Conservation (phyloP, 2,888 invertebrate species). For the Limnephilus rhombicus region DNA sequence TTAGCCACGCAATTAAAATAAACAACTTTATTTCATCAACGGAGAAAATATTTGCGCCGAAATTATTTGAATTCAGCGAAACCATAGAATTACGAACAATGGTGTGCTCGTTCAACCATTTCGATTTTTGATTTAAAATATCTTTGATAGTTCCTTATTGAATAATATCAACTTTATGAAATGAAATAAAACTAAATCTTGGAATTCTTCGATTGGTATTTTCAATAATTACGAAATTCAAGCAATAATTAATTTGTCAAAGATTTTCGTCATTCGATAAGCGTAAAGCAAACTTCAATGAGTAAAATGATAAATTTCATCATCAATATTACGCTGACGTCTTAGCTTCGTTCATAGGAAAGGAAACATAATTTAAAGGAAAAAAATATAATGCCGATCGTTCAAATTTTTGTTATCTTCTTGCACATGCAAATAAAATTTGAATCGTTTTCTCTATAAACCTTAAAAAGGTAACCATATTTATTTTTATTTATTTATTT, state of each 20-base stretch:
- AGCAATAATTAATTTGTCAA: background rate
- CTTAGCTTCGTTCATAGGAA: background rate
- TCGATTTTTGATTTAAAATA: background rate
- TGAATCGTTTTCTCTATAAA: too few relatives aligned
- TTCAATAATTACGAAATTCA: background rate
- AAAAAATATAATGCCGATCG: too few relatives aligned
- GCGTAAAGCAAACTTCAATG: background rate
- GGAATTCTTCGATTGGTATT: background rate
- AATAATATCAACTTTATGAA: background rate
- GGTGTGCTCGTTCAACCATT: background rate
- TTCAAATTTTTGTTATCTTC: too few relatives aligned
- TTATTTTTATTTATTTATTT: too few relatives aligned
- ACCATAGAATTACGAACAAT: background rate
- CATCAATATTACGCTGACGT: background rate
- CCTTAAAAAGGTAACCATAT: too few relatives aligned
- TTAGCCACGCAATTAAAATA: background rate
- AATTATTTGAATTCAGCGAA: background rate
- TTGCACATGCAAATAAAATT: too few relatives aligned
- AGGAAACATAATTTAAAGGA: too few relatives aligned
- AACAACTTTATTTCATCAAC: background rate
- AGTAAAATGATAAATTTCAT: background rate
- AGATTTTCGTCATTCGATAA: background rate
- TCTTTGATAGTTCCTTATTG: background rate
- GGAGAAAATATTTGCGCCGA: background rate
- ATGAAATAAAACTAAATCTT: background rate